phyloP scores from a whole-genome alignment of 2,113 vertebrate genomes.

The Stigmatopora argus region DNA sequence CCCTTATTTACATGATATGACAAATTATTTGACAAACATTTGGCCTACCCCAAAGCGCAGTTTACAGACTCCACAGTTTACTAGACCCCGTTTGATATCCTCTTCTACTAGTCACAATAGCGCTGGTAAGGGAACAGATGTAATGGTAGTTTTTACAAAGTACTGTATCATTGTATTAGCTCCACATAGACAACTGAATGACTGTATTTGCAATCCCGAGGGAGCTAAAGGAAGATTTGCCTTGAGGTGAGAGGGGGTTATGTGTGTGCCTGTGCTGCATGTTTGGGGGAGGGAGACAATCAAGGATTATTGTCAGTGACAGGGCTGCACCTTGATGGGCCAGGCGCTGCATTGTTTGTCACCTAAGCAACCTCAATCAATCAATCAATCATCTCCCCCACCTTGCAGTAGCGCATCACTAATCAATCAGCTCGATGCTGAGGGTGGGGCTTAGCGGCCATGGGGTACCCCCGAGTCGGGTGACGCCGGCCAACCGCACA shows the following conservation, averaged over 20 bases:
- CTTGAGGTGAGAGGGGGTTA: slow-evolving; percentile 1
- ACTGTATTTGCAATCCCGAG: slow-evolving; percentile 29
- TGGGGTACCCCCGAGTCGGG: slow-evolving; percentile 32
- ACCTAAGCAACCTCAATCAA: slow-evolving; percentile 71
- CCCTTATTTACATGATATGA: not conserved
- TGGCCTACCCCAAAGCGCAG: not conserved
- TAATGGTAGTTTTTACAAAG: not conserved
- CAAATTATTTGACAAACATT: not conserved
- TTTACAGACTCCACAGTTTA: not conserved
- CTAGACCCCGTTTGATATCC: not conserved
- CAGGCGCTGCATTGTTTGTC: slow-evolving; percentile 65
- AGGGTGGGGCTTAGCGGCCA: slow-evolving; percentile 15
- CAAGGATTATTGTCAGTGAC: slow-evolving; percentile 71
- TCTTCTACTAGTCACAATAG: not conserved
- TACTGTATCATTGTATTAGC: slow-evolving; percentile 2
- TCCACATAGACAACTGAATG: not conserved
- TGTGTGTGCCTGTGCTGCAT: not conserved
- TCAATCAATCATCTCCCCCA: slow-evolving; percentile 74
- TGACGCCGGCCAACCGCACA: slow-evolving; percentile 54
- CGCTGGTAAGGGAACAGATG: not conserved
- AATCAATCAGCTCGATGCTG: slow-evolving; percentile 59
- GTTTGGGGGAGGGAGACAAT: slow-evolving; percentile 36
- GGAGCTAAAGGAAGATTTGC: slow-evolving; percentile 33
- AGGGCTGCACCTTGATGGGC: slow-evolving; percentile 67
- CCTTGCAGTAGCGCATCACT: slow-evolving; percentile 35